Evolutionary conservation across 1,140 invertebrate species (phyloP), one percentile per base, ranked within the genome.

Genomic region (Linepithema humile): DNA sequence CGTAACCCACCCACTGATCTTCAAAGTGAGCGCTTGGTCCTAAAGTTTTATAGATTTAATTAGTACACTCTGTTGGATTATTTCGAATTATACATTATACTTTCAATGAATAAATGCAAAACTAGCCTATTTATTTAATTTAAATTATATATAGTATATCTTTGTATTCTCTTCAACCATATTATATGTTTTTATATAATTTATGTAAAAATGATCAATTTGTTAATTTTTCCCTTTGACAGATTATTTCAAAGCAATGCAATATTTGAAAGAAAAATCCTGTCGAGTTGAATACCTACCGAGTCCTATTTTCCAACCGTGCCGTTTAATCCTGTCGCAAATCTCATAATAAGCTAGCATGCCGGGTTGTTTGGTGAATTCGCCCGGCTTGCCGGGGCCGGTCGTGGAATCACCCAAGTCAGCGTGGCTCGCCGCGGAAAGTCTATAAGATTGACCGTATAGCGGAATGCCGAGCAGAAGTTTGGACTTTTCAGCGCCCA

Each of bases 321-420:
- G 85, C 10, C 84, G 90, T 87, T 94, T 95, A 95, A 97, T 94
- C 94, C 96, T 95, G n/a, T 97, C 95, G 87, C 98, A 98, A 82
- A 98, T 97, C 95, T 99, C 98, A 89, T 97, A 97, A 91, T 98
- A 98, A 1, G 97, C 96, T 75, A 99, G 93, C 96, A 98, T 98
- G 86, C 98, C 98, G 0, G 97, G 97, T 93, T 99, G 98, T 67
- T 96, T 96, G 0, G 98, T 98, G 83, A 96, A 97, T 86, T 98
- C 96, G 3, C 98, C 98, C 1, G 97, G 94, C 32, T 95, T 94
- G 2, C 98, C 98, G 1, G 97, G 96, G 50, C 97, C 96, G 6
- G 94, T 95, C 43, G 97, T 95, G 12, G 95, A 88, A 29, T 94
- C 93, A 2, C 93, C 94, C 0, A 95, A 91, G 4, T 93, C 91